These are phyloP conservation scores for Azorinus chamasolen DNA, from an alignment of 2,888 invertebrate genomes.

Conservation along the genomic window DNA sequence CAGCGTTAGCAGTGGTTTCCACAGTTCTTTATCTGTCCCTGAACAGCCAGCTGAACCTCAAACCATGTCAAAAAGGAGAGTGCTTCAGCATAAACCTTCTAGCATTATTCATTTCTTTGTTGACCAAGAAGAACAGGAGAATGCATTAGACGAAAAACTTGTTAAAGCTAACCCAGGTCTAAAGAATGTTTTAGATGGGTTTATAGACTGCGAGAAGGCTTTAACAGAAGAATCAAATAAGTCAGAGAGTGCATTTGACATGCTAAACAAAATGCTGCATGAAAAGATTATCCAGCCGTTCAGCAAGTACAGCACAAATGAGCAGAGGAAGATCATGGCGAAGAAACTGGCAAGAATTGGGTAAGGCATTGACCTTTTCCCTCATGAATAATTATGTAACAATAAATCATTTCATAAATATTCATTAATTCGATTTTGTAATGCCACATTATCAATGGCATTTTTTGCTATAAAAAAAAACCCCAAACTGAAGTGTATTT, in stretches of 20 bases:
- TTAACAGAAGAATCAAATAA: not conserved
- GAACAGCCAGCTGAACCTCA: too few relatives aligned
- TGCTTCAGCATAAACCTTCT: too few relatives aligned
- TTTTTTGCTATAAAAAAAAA: too few relatives aligned
- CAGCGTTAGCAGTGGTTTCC: too few relatives aligned
- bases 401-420: not conserved
- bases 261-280: constrained; percentile 37
- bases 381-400: not conserved
- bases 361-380: constrained; percentile 35
- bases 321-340: constrained; percentile 65
- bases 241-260: constrained; percentile 17
- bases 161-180: constrained; percentile 17
- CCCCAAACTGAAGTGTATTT: too few relatives aligned
- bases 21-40: too few relatives aligned
- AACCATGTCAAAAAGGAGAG: too few relatives aligned
- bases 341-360: constrained; percentile 61
- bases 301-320: constrained; percentile 26
- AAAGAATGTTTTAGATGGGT: constrained; percentile 35
- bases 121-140: constrained; percentile 8
- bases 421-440: too few relatives aligned
- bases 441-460: too few relatives aligned
- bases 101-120: too few relatives aligned
- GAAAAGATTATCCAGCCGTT: constrained; percentile 39
- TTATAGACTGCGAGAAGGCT: constrained; percentile 22
- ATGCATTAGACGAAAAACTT: constrained; percentile 33